These are phyloP conservation scores for Pristionchus exspectatus DNA, from an alignment of 2,888 invertebrate genomes.

Conservation along the genomic window DNA sequence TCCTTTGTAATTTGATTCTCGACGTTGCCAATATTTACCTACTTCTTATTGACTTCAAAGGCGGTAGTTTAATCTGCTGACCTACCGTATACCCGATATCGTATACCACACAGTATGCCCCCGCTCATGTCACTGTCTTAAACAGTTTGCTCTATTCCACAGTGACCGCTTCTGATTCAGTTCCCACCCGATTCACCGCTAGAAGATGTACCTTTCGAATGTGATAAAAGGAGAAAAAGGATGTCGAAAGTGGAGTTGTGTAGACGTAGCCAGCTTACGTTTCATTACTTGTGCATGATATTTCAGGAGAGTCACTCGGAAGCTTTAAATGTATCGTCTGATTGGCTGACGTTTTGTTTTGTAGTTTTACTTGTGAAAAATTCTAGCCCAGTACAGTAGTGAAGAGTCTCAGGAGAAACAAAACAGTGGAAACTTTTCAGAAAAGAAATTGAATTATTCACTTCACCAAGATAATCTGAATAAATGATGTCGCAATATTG, in stretches of 20 bases:
- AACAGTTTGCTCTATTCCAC: constrained; percentile 46
- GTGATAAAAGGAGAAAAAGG: neutral
- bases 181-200: neutral
- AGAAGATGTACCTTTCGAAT: neutral
- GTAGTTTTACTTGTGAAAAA: too few relatives aligned
- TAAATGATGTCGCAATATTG: too few relatives aligned
- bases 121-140: constrained; percentile 11
- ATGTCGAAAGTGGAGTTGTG: neutral
- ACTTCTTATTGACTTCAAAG: neutral
- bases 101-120: neutral
- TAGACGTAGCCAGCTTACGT: neutral
- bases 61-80: neutral
- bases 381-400: too few relatives aligned
- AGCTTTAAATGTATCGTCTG: too few relatives aligned
- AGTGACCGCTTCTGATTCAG: neutral
- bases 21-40: constrained; percentile 27
- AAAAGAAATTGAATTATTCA: too few relatives aligned
- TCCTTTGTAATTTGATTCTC: constrained; percentile 43
- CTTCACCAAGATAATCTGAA: too few relatives aligned
- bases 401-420: too few relatives aligned
- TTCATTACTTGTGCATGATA: neutral
- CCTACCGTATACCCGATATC: neutral
- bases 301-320: neutral
- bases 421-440: too few relatives aligned
- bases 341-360: too few relatives aligned